Base-by-base conservation (phyloP, 1,140 invertebrate species). In the Lordiphosa clarofinis region DNA sequence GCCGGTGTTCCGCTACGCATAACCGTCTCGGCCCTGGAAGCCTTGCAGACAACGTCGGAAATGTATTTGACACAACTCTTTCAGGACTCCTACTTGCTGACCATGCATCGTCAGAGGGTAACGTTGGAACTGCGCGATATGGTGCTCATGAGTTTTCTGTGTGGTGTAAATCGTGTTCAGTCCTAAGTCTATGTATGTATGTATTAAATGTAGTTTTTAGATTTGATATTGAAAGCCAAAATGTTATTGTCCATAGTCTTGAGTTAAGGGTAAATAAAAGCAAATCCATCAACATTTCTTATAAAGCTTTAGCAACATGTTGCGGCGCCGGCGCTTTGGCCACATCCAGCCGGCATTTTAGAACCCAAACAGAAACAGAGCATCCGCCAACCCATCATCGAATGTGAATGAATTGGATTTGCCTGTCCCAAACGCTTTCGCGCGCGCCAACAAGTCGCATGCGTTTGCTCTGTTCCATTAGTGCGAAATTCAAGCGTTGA, bases 41-140 rank as follows among this genome's bases (percentile, higher is more conserved):
- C 91, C 5, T 47, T 93, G 31, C 93, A 96, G 89, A 93, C 94
- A 88, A 92, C 94, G 7, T 89, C 90, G 44, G 94, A 96, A 89
- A 92, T 94, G 62, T 96, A 94, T 76, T 56, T 96, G 8, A 92
- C 94, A 11, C 93, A 94, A 73, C 91, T 94, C 7, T 95, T 96
- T 73, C 92, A 95, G 84, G 94, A 96, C 87, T 91, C 93, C 40
- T 91, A 93, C 72, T 59, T 94, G 76, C 92, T 94, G 63, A 91
- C 94, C 19, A 90, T 92, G 50, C 94, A 95, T 78, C 93, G 94
- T 10, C 93, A 94, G 72, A 90, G 95, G 38, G 92, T 95, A 0
- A 96, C 95, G 24, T 91, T 96, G 47, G 93, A 93, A 91, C 91
- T 92, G 24, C 92, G 92, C 56, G 95, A 96, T 88, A 62, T 87